Evolutionary conservation across 35 echinoderm and acorn worm species (phyloP), one percentile per base, ranked within the genome.

Genomic region (Eucidaris tribuloides): DNA sequence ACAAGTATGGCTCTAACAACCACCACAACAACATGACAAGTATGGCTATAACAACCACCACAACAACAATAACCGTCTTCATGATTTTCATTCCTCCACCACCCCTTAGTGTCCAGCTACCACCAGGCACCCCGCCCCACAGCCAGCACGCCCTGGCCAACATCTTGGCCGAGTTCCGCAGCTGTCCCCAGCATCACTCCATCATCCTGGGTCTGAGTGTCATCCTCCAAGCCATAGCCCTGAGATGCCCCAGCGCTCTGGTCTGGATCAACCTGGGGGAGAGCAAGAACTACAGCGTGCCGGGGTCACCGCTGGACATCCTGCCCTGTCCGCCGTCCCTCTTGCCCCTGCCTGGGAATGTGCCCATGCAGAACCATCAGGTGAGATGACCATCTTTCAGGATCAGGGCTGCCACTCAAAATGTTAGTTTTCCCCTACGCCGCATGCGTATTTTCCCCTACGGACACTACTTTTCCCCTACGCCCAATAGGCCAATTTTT

Each of bases 201-300:
- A 92, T 98, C 71, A 85, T 98, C 23, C 65, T 98, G 11, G 83
- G 86, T 65, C 87, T 98, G 19, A 89, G 90, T 38, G 49, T 81
- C 31, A 80, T 92, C 56, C 82, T 98, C 17, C 95, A 98, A 60
- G 84, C 85, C 4, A 71, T 93, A 15, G 87, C 95, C 1, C 39
- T 98, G 25, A 48, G 82, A 45, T 98, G 95, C 37, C 90, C 95
- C 22, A 98, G 95, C 65, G 95, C 95, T 77, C 82, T 98, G 5
- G 91, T 98, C 0, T 98, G 95, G 95, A 98, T 93, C 78, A 98
- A 98, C 61, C 70, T 88, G 1, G 78, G 86, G 1, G 90, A 98
- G 79, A 83, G 58, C 31, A 97, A 97, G 78, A 89, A 83, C 49
- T 64, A 52, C 28, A 81, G 76, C 22, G 55, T 84, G 14, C 90